Percentiles rank a stretch among this genome's conserved stretches.
phyloP scores from a whole-genome alignment of 2,888 invertebrate species.

The Teinopalpus imperialis region DNA sequence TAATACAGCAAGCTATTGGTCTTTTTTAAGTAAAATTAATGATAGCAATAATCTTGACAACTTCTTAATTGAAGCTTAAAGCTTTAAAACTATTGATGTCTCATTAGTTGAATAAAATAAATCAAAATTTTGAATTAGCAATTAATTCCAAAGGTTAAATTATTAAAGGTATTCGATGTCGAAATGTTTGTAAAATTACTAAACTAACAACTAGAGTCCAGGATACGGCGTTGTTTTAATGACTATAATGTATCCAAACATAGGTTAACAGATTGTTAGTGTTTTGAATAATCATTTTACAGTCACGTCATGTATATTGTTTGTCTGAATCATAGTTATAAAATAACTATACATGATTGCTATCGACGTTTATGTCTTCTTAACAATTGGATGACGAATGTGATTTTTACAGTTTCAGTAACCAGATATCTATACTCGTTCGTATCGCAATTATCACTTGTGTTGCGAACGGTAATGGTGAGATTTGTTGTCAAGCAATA shows the following conservation, averaged over 20 bases:
- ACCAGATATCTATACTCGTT: constrained; percentile 47
- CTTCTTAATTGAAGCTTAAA: constrained; percentile 11
- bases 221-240: neutral
- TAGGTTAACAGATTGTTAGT: neutral
- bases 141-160: no score
- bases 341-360: constrained; percentile 51
- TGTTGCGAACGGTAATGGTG: constrained; percentile 30
- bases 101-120: no score
- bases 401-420: constrained; percentile 51
- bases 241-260: constrained; percentile 1
- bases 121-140: no score
- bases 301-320: constrained; percentile 9
- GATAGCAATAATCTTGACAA: constrained; percentile 8
- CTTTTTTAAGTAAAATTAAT: constrained; percentile 14
- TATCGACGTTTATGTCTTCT: constrained; percentile 54
- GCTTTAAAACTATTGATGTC: no score
- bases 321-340: constrained; percentile 28
- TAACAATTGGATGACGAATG: constrained; percentile 71
- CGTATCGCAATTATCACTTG: constrained; percentile 42
- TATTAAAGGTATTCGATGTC: no score
- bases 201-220: no score
- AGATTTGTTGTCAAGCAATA: constrained; percentile 51
- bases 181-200: no score
- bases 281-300: neutral
- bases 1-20: constrained; percentile 4